phyloP scores from a whole-genome alignment of 2,113 vertebrate genomes.

The Scophthalmus maximus region DNA sequence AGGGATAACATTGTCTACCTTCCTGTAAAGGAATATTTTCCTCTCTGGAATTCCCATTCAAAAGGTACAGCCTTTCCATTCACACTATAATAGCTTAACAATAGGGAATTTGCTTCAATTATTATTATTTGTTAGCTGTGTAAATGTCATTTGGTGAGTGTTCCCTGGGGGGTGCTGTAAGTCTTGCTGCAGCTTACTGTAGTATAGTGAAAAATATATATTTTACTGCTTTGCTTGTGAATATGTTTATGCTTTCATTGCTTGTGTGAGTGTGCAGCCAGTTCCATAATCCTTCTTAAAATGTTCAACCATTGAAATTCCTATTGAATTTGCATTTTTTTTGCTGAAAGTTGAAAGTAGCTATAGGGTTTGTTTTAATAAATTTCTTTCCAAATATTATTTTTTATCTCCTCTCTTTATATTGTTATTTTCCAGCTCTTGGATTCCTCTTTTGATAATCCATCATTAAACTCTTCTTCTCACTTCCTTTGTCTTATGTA shows the following conservation, averaged over 20 bases:
- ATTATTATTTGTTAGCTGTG: slow-evolving; percentile 16
- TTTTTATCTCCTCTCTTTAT: neutral
- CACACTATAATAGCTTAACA: slow-evolving; percentile 6
- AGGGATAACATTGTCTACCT: slow-evolving; percentile 64
- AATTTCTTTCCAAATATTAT: neutral
- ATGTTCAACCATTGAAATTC: neutral
- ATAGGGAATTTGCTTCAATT: slow-evolving; percentile 10
- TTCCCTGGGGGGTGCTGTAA: neutral
- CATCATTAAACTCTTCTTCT: neutral
- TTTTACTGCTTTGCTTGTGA: neutral
- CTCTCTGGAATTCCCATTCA: slow-evolving; percentile 58
- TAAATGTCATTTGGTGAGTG: slow-evolving; percentile 12
- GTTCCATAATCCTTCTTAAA: neutral
- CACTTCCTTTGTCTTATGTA: slow-evolving; percentile 9
- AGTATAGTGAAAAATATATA: neutral
- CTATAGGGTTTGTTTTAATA: too few species aligned
- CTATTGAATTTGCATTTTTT: neutral
- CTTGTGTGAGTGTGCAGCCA: neutral
- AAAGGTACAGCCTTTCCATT: slow-evolving; percentile 64
- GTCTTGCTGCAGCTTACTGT: slow-evolving; percentile 7
- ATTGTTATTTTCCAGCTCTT: neutral
- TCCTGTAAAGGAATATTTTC: slow-evolving; percentile 54
- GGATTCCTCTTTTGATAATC: neutral
- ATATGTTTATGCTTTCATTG: slow-evolving; percentile 11
- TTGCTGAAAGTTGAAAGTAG: neutral